A percentile compares a stretch with the other conserved stretches of the same genome.
Conservation (phyloP, 2,113 vertebrate species). For the Rhabdornis inornatus region DNA sequence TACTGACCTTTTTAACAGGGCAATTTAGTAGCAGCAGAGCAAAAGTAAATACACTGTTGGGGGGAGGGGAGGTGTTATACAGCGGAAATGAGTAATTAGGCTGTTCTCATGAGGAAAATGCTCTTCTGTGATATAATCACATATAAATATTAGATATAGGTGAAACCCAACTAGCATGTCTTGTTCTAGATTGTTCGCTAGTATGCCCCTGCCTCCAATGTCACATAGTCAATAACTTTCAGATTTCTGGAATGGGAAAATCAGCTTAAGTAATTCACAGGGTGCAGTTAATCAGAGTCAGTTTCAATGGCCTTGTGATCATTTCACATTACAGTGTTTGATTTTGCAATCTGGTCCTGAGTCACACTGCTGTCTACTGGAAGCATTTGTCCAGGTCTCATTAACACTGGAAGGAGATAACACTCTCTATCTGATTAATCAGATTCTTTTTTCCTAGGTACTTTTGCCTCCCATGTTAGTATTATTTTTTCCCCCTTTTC, state of each 20-base stretch:
- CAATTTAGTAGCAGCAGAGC: neutral
- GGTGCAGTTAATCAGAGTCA: neutral
- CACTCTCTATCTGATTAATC: neutral
- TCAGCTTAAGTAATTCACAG: neutral
- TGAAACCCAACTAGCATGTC: neutral
- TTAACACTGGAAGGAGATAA: neutral
- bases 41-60: neutral
- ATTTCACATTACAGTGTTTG: neutral
- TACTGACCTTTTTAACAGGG: neutral
- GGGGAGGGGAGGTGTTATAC: accelerated
- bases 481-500: neutral
- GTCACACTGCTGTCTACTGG: neutral
- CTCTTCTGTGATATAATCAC: neutral
- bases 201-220: neutral
- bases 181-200: neutral
- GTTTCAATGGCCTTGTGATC: neutral
- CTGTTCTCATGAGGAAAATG: neutral
- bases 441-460: neutral
- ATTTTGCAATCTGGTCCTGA: neutral
- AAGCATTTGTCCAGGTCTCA: neutral
- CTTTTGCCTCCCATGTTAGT: neutral
- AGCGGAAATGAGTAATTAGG: neutral
- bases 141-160: neutral
- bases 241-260: neutral
- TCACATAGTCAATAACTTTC: neutral